These are phyloP conservation scores for Romanogobio albipinnatus DNA, from an alignment of 2,113 vertebrate genomes.

Conservation along the genomic window DNA sequence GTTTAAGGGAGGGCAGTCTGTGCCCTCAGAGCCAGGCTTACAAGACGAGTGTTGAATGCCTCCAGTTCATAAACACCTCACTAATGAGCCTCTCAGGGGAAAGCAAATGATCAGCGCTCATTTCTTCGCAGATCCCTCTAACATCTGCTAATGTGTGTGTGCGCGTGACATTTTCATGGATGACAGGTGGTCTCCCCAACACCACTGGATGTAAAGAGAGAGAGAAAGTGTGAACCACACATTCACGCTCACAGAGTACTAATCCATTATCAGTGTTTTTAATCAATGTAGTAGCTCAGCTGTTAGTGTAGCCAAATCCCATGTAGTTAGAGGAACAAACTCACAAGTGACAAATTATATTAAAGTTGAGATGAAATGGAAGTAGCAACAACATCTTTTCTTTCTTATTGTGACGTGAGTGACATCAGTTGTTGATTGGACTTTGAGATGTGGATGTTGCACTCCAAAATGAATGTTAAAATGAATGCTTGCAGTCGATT, in stretches of 20 bases:
- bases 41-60: conserved; percentile 51
- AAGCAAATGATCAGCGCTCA: conserved; percentile 39
- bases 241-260: conserved; percentile 29
- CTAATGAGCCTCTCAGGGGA: conserved; percentile 59
- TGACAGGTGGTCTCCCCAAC: conserved; percentile 56
- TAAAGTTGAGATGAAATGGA: neutral
- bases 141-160: conserved; percentile 50
- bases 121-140: conserved; percentile 36
- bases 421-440: no score
- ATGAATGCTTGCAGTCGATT: neutral
- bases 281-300: neutral
- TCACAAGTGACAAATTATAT: conserved; percentile 11
- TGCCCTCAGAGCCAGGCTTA: conserved; percentile 48
- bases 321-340: neutral
- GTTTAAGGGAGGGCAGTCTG: conserved; percentile 21
- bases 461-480: neutral
- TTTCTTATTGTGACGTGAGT: neutral
- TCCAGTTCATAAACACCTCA: conserved; percentile 60
- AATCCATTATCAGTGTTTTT: conserved; percentile 23
- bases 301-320: neutral
- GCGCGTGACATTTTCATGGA: conserved; percentile 56
- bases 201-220: conserved; percentile 51
- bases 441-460: neutral
- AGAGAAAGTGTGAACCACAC: conserved; percentile 23
- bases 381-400: neutral